These are phyloP conservation scores for Papilio gigon DNA, from an alignment of 2,888 invertebrate genomes.

Conservation along the genomic window DNA sequence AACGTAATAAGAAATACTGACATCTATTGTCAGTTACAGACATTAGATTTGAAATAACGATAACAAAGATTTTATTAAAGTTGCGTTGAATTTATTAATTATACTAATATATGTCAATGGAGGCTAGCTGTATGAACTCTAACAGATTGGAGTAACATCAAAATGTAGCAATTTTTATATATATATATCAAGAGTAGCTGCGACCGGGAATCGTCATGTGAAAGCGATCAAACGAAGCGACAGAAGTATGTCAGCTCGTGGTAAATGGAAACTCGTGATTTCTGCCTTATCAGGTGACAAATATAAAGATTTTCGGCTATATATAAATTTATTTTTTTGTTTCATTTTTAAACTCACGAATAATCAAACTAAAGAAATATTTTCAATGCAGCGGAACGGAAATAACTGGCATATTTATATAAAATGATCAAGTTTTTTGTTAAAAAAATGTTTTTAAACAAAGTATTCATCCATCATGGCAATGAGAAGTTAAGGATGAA, in stretches of 20 bases:
- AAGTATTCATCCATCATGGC: not conserved
- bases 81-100: not conserved
- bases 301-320: not conserved
- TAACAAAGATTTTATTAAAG: not conserved
- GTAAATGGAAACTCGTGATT: conserved; percentile 13
- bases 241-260: not conserved
- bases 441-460: not conserved
- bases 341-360: too few relatives aligned
- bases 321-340: too few relatives aligned
- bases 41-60: too few relatives aligned
- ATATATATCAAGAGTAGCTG: not conserved
- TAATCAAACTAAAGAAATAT: too few relatives aligned
- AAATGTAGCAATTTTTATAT: not conserved
- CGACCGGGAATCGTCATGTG: not conserved
- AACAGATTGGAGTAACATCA: too few relatives aligned
- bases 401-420: too few relatives aligned
- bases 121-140: too few relatives aligned
- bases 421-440: not conserved
- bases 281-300: not conserved
- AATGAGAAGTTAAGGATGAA: not conserved
- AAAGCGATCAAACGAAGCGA: conserved; percentile 3
- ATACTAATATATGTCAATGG: too few relatives aligned
- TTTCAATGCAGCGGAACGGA: too few relatives aligned
- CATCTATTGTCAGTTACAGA: too few relatives aligned
- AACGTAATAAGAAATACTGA: too few relatives aligned